Evolutionary conservation across 2,113 vertebrate species (phyloP), one percentile per base, ranked within the genome.

Genomic region (Dasypus novemcinctus): DNA sequence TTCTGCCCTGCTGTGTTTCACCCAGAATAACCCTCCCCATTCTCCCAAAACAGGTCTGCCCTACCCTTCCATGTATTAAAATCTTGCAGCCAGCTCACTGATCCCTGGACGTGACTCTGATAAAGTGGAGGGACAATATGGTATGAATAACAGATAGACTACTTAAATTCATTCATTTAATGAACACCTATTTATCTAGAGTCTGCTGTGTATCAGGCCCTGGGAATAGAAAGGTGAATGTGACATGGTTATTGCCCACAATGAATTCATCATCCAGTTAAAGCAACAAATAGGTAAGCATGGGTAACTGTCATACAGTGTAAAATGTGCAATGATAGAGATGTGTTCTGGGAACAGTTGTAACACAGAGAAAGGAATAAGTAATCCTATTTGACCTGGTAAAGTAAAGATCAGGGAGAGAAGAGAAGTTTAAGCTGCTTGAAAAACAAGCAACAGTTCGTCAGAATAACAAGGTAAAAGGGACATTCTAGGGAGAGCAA

Each of bases 141-240:
- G 10, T 57, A 46, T n/a, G 43, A 84, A 69, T 36, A 84, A 63
- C 27, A 61, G 63, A 78, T 64, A 93, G 17, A 57, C 54, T 85
- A 88, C 31, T 83, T 68, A 91, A 41, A 81, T 75, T 87, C 36
- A 66, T 79, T 90, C 63, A 79, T 94, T 85, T 41, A 91, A 81
- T 68, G 52, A 74, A 86, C 33, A 87, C 81, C 17, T 75, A 68
- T 36, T 21, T 93, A 68, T 41, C 75, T 69, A 46, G n/a, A 81
- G n/a, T 71, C 63, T 89, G 43, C 69, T 25, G 46, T 63, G 87
- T 81, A 61, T 86, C 38, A 69, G 64, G 41, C 29, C 49, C 68
- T 84, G n/a, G 59, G 11, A 87, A 63, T 29, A 88, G 43, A 71
- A 31, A 83, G 43, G 15, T 83, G 82, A 83, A 64, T 78, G 20